These are phyloP conservation scores for Pristionchus arcanus DNA, from an alignment of 2,888 invertebrate species.

Conservation along the genomic window DNA sequence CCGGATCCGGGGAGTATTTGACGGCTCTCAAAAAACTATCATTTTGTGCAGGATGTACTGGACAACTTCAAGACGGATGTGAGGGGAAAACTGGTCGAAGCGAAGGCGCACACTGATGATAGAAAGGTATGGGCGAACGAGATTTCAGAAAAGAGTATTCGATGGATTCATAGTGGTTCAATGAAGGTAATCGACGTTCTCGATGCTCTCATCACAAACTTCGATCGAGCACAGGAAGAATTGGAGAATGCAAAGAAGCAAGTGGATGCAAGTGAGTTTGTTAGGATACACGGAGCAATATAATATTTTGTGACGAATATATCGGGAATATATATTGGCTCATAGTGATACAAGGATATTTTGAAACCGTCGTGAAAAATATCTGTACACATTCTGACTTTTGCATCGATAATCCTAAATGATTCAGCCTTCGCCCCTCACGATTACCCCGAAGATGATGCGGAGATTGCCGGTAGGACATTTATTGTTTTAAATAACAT, in stretches of 20 bases:
- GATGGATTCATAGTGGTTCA: not conserved
- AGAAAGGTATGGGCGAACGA: not conserved
- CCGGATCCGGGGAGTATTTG: not conserved
- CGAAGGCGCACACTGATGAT: constrained; percentile 52
- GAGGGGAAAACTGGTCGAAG: constrained; percentile 32
- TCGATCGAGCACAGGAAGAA: constrained; percentile 56
- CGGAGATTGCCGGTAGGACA: constrained; percentile 57
- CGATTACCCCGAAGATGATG: constrained; percentile 62
- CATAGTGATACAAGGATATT: too few relatives aligned
- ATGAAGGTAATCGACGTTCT: constrained; percentile 60
- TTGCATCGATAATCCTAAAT: not conserved
- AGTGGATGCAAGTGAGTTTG: constrained; percentile 54
- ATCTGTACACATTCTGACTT: not conserved
- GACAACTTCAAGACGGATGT: constrained; percentile 55
- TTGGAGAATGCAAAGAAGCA: constrained; percentile 57
- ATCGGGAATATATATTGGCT: too few relatives aligned
- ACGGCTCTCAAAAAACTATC: not conserved
- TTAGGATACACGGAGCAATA: not conserved
- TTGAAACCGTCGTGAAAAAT: not conserved
- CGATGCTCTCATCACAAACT: constrained; percentile 61
- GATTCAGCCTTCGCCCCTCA: constrained; percentile 53
- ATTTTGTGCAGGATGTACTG: constrained; percentile 32
- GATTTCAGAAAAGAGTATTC: not conserved
- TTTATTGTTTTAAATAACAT: not conserved
- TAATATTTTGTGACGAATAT: too few relatives aligned